Base-by-base conservation (phyloP, 2,113 vertebrate species). In the Catharus minimus region DNA sequence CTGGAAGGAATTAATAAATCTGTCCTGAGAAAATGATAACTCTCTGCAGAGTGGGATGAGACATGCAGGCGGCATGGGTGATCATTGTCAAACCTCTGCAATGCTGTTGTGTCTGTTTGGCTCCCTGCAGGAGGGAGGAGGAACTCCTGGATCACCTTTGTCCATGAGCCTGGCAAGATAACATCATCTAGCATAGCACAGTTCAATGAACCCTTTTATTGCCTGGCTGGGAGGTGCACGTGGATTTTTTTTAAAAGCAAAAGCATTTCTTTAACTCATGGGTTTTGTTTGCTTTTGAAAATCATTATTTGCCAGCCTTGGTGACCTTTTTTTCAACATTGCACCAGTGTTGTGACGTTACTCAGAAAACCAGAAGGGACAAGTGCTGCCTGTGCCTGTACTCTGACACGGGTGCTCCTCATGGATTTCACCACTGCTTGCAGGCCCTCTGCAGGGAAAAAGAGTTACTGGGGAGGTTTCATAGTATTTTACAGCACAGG, bases 221-320 rank as follows among this genome's bases (percentile, higher is more conserved):
- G 71, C 67, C 39, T 53, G 53, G 19, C 36, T 58, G 57, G 36
- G 73, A 95, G 61, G 30, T 72, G n/a, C 66, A n/a, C 22, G 38
- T 19, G 44, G 44, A 39, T 23, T 14, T 88, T 66, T 60, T 86
- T 53, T 23, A 72, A 87, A 39, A 94, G 64, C 47, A 89, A 69
- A 79, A 73, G 9, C 6, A 2, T 65, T 90, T 93, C n/a, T 95
- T 90, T 44, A 60, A 1, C 64, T 85, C 58, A 27, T 53, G n/a
- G n/a, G 22, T 28, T 92, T 85, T 93, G 89, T 92, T 94, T 94
- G 84, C 49, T 92, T 92, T 92, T 49, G 44, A 87, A 96, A 93
- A 87, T 73, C 91, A 36, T 95, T 95, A 89, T 86, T 77, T 89
- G 60, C 71, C 62, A 85, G 67, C 74, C 86, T 95, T 44, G 64